These are phyloP conservation scores for Myopa tessellatipennis DNA, from an alignment of 2,888 invertebrate genomes.

Conservation along the genomic window DNA sequence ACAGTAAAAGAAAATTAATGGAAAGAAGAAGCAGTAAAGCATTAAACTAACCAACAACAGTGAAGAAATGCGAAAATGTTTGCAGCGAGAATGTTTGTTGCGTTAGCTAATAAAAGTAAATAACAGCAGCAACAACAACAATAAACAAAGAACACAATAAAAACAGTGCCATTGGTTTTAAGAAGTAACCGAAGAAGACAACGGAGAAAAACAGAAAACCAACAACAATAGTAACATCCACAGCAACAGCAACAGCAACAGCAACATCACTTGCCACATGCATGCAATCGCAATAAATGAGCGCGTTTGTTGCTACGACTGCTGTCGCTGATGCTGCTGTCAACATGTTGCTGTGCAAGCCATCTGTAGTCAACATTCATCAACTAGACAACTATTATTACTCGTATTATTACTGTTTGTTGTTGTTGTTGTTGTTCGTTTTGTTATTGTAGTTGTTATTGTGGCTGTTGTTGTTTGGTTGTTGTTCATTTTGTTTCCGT, in stretches of 20 bases:
- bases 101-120: not conserved
- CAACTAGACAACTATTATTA: constrained; percentile 20
- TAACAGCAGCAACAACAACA: not conserved
- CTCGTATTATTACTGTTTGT: constrained; percentile 5
- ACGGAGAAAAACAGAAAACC: not conserved
- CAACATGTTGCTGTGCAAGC: constrained; percentile 3
- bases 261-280: constrained; percentile 15
- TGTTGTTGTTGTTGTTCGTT: constrained; percentile 22
- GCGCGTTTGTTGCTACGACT: constrained; percentile 1
- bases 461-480: no score
- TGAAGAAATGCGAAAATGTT: not conserved
- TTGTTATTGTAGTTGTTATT: not conserved
- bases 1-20: not conserved
- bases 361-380: constrained; percentile 16
- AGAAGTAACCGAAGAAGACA: not conserved
- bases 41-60: not conserved
- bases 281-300: constrained; percentile 17
- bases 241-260: constrained; percentile 5
- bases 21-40: not conserved
- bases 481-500: not conserved
- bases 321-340: constrained; percentile 5
- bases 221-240: not conserved
- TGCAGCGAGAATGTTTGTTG: not conserved
- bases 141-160: not conserved
- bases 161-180: not conserved